A percentile compares a stretch with the other conserved stretches of the same genome.
Conservation (phyloP, 1,140 invertebrate genomes). For the Eumaeus atala region DNA sequence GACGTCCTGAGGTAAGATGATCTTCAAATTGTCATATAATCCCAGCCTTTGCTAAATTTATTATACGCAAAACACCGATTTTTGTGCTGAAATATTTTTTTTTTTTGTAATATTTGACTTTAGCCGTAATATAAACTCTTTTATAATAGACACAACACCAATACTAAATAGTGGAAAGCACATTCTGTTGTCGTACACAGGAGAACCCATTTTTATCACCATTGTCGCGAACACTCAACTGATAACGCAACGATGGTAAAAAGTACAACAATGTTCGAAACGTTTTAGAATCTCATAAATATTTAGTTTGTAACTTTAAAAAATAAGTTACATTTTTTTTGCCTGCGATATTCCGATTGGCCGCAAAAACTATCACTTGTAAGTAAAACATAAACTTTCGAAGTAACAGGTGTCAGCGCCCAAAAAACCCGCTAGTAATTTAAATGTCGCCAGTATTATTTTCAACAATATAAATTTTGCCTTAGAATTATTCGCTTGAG, state of each 20-base stretch:
- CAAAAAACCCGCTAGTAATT: not conserved
- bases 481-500: constrained; percentile 17
- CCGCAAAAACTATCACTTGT: not conserved
- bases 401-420: constrained; percentile 28
- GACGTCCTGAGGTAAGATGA: too few species aligned
- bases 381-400: constrained; percentile 15
- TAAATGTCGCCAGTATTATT: constrained; percentile 8
- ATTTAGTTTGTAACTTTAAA: too few species aligned
- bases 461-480: not conserved
- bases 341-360: not conserved
- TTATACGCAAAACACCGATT: too few species aligned
- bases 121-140: too few species aligned
- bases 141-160: too few species aligned
- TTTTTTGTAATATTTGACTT: too few species aligned
- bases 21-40: too few species aligned
- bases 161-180: not conserved
- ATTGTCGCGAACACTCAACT: not conserved
- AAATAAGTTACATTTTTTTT: too few species aligned
- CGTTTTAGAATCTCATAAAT: too few species aligned
- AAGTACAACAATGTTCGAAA: not conserved
- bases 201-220: not conserved
- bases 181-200: not conserved
- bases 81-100: too few species aligned
- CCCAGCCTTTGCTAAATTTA: too few species aligned
- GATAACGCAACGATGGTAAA: not conserved